Conservation (phyloP, 2,888 invertebrate genomes). For the Aphodius granarius region DNA sequence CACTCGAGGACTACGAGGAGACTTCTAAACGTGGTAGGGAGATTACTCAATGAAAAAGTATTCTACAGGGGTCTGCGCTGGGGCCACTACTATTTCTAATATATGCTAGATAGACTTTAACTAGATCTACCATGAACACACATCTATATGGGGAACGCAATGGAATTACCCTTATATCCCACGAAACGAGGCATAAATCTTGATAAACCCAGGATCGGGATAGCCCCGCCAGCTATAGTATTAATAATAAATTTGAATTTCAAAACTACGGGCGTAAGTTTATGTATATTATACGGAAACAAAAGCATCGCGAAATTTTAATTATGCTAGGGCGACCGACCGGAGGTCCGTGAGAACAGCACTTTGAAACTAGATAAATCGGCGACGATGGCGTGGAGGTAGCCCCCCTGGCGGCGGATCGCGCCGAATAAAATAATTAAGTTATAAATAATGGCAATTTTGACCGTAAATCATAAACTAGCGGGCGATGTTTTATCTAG, state of each 20-base stretch:
- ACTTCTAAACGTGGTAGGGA: not conserved
- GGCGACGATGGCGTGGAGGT: not conserved
- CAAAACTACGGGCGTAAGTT: conserved; percentile 2
- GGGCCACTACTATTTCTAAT: too few species aligned
- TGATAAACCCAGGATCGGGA: not conserved
- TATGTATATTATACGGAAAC: not conserved
- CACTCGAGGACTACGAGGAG: not conserved
- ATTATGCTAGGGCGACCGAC: not conserved
- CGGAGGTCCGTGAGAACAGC: not conserved
- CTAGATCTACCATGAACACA: too few species aligned
- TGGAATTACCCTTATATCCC: not conserved
- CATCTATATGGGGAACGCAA: not conserved
- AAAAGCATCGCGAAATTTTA: not conserved
- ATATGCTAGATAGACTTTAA: too few species aligned
- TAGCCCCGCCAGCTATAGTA: not conserved
- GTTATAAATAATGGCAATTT: conserved; percentile 11
- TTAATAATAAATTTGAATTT: conserved; percentile 4
- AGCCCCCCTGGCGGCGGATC: not conserved
- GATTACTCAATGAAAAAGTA: too few species aligned
- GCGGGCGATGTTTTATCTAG: not conserved
- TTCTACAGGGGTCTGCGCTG: too few species aligned
- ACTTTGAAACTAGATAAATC: not conserved
- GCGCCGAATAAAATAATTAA: conserved; percentile 10
- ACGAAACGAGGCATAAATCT: not conserved
- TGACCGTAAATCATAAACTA: conserved; percentile 14